These are phyloP conservation scores for Portunus trituberculatus DNA, from an alignment of 1,140 invertebrate species.

Conservation along the genomic window DNA sequence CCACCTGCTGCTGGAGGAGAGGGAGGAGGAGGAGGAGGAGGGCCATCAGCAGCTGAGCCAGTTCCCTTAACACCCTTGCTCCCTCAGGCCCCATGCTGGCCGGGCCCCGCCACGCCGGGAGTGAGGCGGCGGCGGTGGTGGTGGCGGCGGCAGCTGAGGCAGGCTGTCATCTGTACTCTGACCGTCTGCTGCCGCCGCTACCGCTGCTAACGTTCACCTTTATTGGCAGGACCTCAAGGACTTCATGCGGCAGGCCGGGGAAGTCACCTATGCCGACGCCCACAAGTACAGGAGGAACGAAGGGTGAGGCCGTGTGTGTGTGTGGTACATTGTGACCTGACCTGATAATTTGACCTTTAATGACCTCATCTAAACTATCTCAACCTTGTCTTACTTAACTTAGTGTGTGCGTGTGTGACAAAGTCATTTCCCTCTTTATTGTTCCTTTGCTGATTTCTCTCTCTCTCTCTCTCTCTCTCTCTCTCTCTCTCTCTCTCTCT, in stretches of 20 bases:
- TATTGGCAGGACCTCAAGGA: slow-evolving; percentile 92
- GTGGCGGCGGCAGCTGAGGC: no score
- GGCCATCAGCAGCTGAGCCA: background rate
- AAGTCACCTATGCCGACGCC: slow-evolving; percentile 99
- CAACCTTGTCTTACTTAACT: background rate
- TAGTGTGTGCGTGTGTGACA: background rate
- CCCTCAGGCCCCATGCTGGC: background rate
- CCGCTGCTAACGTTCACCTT: background rate
- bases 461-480: no score
- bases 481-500: no score
- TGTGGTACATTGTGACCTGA: background rate
- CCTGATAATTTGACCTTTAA: no score
- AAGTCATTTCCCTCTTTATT: no score
- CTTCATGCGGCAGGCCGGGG: slow-evolving; percentile 98
- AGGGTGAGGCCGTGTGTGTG: slow-evolving; percentile 84
- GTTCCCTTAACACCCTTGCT: background rate
- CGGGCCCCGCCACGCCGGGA: background rate
- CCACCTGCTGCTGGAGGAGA: no score
- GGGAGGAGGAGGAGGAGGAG: no score
- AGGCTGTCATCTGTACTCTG: background rate
- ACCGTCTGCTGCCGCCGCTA: background rate
- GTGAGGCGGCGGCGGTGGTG: no score
- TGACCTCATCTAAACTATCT: no score
- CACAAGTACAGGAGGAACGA: slow-evolving; percentile 98
- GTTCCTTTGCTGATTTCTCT: no score